A percentile compares a stretch with the other conserved stretches of the same genome.
These are phyloP conservation scores for Melanargia galathea DNA, from an alignment of 2,888 invertebrate genomes.

Conservation along the genomic window DNA sequence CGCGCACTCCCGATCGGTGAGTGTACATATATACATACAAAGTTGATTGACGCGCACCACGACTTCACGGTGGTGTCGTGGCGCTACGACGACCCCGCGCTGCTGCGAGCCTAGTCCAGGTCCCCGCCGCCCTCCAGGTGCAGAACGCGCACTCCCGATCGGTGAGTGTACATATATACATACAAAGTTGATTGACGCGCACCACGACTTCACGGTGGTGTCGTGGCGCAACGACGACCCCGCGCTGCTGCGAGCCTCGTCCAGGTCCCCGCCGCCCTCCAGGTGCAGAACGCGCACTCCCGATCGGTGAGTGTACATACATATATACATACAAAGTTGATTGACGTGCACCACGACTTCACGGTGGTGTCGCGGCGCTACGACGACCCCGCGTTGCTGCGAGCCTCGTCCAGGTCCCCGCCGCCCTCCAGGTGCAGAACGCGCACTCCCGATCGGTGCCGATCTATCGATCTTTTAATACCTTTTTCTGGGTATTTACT, in stretches of 20 bases:
- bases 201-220: conserved; percentile 85
- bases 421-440: conserved; percentile 74
- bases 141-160: conserved; percentile 80
- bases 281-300: conserved; percentile 78
- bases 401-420: conserved; percentile 74
- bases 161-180: conserved; percentile 60
- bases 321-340: no score
- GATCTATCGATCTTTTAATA: no score
- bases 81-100: conserved; percentile 78
- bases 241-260: conserved; percentile 69
- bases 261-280: conserved; percentile 75
- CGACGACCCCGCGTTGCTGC: conserved; percentile 71
- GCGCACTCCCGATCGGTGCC: conserved; percentile 82
- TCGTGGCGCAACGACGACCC: conserved; percentile 85
- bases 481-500: no score
- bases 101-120: conserved; percentile 70
- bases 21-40: conserved; percentile 51
- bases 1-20: conserved; percentile 81
- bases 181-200: conserved; percentile 92
- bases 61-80: conserved; percentile 85
- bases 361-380: conserved; percentile 86
- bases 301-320: conserved; percentile 68
- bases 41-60: conserved; percentile 92
- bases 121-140: conserved; percentile 77
- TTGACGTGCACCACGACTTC: conserved; percentile 89